Percentiles rank a stretch among this genome's conserved stretches.
phyloP scores from a whole-genome alignment of 1,140 invertebrate genomes.

The Eufriesea mexicana region DNA sequence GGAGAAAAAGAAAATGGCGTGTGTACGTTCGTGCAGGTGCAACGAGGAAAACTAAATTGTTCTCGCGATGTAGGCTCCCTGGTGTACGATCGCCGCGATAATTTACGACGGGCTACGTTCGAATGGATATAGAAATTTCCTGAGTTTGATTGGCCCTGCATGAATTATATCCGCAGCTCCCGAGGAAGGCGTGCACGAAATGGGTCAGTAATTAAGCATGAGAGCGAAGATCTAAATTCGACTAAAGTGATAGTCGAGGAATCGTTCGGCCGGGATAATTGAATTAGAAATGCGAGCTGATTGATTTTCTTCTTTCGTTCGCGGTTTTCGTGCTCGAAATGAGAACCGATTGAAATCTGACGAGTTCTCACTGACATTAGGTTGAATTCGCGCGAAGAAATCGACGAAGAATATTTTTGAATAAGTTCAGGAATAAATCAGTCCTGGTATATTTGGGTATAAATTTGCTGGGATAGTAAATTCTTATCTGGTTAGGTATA shows the following conservation, averaged over 20 bases:
- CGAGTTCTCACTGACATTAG: background rate
- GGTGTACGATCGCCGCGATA: background rate
- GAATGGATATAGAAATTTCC: conserved; percentile 33
- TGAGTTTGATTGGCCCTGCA: conserved; percentile 45
- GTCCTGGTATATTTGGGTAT: too few relatives aligned
- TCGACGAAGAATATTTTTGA: background rate
- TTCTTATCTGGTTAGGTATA: too few relatives aligned
- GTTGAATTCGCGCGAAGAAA: background rate
- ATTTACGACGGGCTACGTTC: conserved; percentile 15
- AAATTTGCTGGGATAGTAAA: too few relatives aligned
- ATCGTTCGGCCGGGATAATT: conserved; percentile 37
- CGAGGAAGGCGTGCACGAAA: conserved; percentile 29
- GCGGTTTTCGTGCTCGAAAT: too few relatives aligned
- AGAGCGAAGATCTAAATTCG: conserved; percentile 32
- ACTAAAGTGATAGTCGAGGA: conserved; percentile 14
- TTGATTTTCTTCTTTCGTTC: background rate
- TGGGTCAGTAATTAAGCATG: conserved; percentile 50
- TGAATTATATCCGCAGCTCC: conserved; percentile 34
- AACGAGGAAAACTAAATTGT: background rate
- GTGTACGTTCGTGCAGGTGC: background rate
- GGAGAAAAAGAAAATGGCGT: background rate
- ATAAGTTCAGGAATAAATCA: background rate
- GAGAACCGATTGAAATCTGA: background rate
- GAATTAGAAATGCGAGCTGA: conserved; percentile 33
- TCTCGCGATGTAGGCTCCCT: background rate